These are phyloP conservation scores for Falco columbarius DNA, from an alignment of 2,797 vertebrate species.

Conservation along the genomic window DNA sequence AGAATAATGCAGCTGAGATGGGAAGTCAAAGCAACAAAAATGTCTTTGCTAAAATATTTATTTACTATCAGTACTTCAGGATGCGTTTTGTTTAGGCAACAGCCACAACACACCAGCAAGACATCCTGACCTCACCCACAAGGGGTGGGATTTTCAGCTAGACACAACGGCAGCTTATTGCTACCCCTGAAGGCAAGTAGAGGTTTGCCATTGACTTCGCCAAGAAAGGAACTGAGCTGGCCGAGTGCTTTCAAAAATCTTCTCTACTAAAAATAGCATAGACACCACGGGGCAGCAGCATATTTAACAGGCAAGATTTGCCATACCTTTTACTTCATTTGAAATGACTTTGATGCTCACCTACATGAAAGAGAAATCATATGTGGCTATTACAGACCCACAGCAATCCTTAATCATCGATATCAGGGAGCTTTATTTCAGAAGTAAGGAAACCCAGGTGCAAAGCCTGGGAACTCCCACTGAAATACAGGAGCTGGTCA, in stretches of 20 bases:
- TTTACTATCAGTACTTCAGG: background rate
- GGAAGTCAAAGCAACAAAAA: background rate
- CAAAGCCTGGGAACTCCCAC: background rate
- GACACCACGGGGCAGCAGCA: accelerated
- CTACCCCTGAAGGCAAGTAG: background rate
- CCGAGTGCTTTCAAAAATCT: background rate
- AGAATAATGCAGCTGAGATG: background rate
- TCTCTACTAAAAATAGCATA: background rate
- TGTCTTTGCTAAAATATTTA: background rate
- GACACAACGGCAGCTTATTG: background rate
- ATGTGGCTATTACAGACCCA: background rate
- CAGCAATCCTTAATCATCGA: background rate
- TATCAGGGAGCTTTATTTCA: background rate
- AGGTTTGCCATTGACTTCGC: background rate
- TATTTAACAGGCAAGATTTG: background rate
- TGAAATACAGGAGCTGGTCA: background rate
- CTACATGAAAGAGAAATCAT: background rate
- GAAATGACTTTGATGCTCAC: background rate
- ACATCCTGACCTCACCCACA: background rate
- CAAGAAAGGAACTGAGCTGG: background rate
- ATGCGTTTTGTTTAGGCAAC: background rate
- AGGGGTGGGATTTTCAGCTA: background rate
- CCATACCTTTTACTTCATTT: background rate
- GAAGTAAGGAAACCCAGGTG: background rate
- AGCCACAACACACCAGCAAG: background rate